A percentile compares a stretch with the other conserved stretches of the same genome.
phyloP scores from a whole-genome alignment of 2,113 vertebrate species.

The Chroicocephalus ridibundus region DNA sequence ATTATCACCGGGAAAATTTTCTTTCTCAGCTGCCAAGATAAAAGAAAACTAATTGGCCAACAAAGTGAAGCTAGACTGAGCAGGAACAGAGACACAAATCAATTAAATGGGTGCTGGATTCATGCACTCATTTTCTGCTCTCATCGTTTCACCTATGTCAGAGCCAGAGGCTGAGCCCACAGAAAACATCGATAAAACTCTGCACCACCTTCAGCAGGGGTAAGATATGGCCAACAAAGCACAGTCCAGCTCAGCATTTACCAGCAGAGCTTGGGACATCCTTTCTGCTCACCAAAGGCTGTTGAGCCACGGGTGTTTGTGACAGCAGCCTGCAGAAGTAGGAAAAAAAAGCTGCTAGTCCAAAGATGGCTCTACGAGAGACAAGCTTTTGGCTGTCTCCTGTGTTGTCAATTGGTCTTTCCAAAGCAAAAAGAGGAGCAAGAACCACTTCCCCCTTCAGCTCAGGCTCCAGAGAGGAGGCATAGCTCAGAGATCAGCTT shows the following conservation, averaged over 20 bases:
- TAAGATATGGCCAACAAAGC: not conserved
- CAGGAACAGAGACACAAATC: not conserved
- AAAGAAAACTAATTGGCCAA: not conserved
- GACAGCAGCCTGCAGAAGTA: not conserved
- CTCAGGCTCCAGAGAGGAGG: not conserved
- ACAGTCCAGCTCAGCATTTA: not conserved
- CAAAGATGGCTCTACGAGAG: not conserved
- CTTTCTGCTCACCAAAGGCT: not conserved
- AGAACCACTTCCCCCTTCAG: not conserved
- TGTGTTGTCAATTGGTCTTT: not conserved
- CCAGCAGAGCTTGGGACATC: not conserved
- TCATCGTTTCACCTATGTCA: not conserved
- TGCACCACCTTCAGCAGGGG: not conserved
- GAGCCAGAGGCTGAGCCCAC: not conserved
- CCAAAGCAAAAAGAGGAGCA: not conserved
- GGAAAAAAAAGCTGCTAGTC: not conserved
- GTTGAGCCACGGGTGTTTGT: not conserved
- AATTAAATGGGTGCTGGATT: not conserved
- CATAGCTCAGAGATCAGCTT: not conserved
- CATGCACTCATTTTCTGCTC: not conserved
- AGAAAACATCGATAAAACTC: not conserved
- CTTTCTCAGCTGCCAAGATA: not conserved
- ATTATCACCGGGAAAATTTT: not conserved
- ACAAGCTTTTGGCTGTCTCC: not conserved
- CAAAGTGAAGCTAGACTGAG: not conserved